Evolutionary conservation across 2,113 vertebrate species (phyloP).

Genomic region (Plestiodon gilberti): DNA sequence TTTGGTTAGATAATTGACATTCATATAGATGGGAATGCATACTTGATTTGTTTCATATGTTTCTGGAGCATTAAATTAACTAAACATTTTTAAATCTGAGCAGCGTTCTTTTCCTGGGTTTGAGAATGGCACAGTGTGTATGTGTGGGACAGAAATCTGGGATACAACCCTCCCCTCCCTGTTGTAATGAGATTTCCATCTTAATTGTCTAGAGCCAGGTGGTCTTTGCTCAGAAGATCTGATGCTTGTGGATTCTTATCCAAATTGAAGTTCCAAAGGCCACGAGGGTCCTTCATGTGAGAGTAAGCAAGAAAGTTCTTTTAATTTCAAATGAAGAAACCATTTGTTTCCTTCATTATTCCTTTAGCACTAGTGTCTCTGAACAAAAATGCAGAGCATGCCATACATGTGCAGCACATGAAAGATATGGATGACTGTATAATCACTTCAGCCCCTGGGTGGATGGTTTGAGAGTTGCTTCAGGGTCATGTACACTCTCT

Average conservation of each 20-base stretch:
- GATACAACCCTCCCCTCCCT: not conserved
- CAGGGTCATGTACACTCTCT: slow-evolving; percentile 10
- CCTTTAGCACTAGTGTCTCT: not conserved
- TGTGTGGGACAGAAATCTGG: not conserved
- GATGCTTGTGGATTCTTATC: not conserved
- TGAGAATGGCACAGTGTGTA: not conserved
- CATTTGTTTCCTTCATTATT: not conserved
- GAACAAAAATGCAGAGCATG: slow-evolving; percentile 10
- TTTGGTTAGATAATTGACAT: not conserved
- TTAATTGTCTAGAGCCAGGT: not conserved
- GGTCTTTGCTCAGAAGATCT: not conserved
- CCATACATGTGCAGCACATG: slow-evolving; percentile 1
- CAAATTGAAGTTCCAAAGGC: not conserved
- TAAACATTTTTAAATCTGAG: not conserved
- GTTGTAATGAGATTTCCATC: slow-evolving; percentile 5
- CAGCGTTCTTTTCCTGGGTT: not conserved
- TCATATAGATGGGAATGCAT: not conserved
- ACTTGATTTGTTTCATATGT: not conserved
- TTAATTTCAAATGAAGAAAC: slow-evolving; percentile 21
- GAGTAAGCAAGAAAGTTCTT: not conserved
- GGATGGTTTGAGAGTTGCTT: slow-evolving; percentile 14
- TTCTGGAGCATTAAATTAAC: not conserved
- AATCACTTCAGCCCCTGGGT: slow-evolving; percentile 4
- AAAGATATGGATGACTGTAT: slow-evolving; percentile 17
- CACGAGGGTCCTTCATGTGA: not conserved